Conservation (phyloP, 1,140 invertebrate genomes). For the Prorops nasuta region DNA sequence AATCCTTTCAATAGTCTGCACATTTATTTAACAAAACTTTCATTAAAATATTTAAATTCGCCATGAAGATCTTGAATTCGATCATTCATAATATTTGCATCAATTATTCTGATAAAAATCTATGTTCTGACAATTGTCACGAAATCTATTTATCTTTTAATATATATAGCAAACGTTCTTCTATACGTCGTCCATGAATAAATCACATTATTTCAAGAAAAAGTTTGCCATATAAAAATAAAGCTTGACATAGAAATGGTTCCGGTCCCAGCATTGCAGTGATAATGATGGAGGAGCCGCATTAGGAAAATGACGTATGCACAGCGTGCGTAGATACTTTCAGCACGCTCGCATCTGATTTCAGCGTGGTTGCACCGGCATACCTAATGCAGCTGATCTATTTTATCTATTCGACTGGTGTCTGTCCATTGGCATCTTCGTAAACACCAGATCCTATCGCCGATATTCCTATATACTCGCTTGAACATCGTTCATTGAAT, state of each 20-base stretch:
- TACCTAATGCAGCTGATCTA: too few species aligned
- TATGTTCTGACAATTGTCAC: not conserved
- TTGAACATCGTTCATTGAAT: too few species aligned
- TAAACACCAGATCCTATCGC: too few species aligned
- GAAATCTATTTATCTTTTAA: not conserved
- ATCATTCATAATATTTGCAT: not conserved
- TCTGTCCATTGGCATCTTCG: too few species aligned
- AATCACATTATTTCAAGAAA: not conserved
- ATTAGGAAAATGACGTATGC: slow-evolving; percentile 5
- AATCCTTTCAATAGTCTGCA: not conserved
- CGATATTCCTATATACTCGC: too few species aligned
- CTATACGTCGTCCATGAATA: not conserved
- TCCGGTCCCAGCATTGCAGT: not conserved
- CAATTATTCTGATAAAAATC: not conserved
- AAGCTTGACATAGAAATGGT: not conserved
- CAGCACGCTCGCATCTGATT: too few species aligned
- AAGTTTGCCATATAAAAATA: not conserved
- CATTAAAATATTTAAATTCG: too few species aligned
- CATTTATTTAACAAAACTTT: too few species aligned
- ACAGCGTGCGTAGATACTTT: not conserved
- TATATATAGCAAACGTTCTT: not conserved
- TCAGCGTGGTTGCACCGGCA: too few species aligned
- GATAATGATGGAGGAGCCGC: not conserved
- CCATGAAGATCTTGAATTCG: not conserved
- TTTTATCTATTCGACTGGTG: too few species aligned